These are phyloP conservation scores for Perizoma flavofasciatum DNA, from an alignment of 2,888 invertebrate genomes.

Conservation along the genomic window DNA sequence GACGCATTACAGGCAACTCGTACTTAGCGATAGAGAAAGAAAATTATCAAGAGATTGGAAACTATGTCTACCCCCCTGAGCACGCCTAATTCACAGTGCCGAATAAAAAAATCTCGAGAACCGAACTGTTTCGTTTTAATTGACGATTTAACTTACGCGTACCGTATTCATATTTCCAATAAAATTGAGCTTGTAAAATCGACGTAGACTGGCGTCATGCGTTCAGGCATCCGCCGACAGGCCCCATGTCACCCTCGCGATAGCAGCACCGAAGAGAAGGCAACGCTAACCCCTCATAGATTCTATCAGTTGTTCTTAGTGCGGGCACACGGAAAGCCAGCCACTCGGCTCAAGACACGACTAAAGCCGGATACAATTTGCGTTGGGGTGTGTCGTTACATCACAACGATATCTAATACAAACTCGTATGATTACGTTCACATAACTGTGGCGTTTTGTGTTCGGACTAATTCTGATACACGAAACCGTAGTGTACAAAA, in stretches of 20 bases:
- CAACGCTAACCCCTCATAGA: constrained; percentile 3
- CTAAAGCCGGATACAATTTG: no score
- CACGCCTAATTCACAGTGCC: constrained; percentile 47
- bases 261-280: constrained; percentile 27
- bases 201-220: constrained; percentile 62
- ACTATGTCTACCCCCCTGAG: constrained; percentile 50
- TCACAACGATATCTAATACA: no score
- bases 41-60: constrained; percentile 48
- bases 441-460: no score
- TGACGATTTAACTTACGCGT: constrained; percentile 78
- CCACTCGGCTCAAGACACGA: constrained; percentile 1
- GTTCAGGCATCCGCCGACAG: constrained; percentile 55
- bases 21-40: constrained; percentile 46
- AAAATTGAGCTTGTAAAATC: constrained; percentile 82
- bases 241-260: constrained; percentile 49
- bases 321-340: constrained; percentile 5
- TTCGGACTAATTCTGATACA: no score
- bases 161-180: constrained; percentile 65
- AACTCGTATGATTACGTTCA: no score
- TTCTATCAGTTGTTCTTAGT: background rate
- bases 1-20: constrained; percentile 44
- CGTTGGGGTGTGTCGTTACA: no score
- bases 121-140: constrained; percentile 62
- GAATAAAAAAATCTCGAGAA: constrained; percentile 38
- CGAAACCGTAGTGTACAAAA: no score